phyloP scores from a whole-genome alignment of 2,797 vertebrate species.

The Busarellus nigricollis region DNA sequence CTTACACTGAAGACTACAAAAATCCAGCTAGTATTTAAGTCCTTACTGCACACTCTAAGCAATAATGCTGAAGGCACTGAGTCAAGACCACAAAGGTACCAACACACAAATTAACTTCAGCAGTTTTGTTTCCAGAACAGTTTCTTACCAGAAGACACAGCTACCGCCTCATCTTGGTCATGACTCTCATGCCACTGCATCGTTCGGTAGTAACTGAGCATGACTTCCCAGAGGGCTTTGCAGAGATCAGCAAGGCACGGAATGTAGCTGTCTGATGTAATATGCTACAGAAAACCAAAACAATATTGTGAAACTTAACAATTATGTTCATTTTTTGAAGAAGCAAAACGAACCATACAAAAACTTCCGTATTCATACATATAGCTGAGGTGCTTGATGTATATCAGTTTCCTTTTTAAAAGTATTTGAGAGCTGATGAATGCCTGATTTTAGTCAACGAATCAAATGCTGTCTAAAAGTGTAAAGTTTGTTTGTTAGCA shows the following conservation, averaged over 20 bases:
- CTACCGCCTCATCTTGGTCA: conserved; percentile 78
- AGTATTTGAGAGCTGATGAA: neutral
- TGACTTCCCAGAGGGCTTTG: conserved; percentile 99
- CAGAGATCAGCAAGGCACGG: conserved; percentile 96
- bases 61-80: neutral
- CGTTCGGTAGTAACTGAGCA: conserved; percentile 96
- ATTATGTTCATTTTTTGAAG: neutral
- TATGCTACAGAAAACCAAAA: conserved; percentile 81
- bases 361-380: neutral
- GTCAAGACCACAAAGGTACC: neutral
- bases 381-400: neutral
- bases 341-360: neutral
- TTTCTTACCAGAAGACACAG: conserved; percentile 78
- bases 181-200: conserved; percentile 96
- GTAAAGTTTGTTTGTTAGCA: neutral
- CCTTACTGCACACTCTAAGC: neutral
- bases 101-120: neutral
- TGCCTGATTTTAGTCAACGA: neutral
- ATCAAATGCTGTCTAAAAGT: neutral
- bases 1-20: neutral
- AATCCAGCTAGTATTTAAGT: neutral
- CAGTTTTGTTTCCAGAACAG: neutral
- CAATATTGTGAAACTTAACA: neutral
- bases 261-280: conserved; percentile 97
- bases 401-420: neutral